Base-by-base conservation (phyloP, 2,797 vertebrate genomes). In the Diceros bicornis region DNA sequence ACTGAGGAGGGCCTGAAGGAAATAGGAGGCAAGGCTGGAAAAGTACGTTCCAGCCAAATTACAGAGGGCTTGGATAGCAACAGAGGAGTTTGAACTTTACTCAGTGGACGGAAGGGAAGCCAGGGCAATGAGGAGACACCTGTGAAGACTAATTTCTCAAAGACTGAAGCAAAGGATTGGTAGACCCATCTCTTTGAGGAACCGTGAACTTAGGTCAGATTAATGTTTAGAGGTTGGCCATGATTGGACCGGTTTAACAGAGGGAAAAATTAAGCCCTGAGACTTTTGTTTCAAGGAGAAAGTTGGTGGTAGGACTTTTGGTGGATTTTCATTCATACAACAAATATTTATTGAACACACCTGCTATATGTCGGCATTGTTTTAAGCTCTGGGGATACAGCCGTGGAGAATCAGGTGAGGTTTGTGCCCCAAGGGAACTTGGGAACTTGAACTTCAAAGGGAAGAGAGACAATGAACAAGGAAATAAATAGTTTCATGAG, bases 161-260 rank as follows among this genome's bases (percentile, higher is more conserved):
- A 93, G 71, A 17, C 25, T 83, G 44, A 94, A 78, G 18, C 37
- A 77, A 91, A 71, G 50, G 8, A 75, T 77, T 84, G 14, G 34
- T 68, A 81, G 68, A 61, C 57, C 44, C 27, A 25, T 90, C 50
- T 86, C 23, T 96, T 79, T 90, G 47, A 93, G 50, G 71, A 89
- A 84, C 32, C 61, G 0, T 29, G 34, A 85, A 62, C 25, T 69
- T 91, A 20, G 47, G 29, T 93, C 37, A 86, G 55, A 68, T 69
- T 50, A 85, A 1, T 17, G 8, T 78, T 95, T 86, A 21, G 37
- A 96, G 57, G 85, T 23, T 69, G 37, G 25, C 78, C 89, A 6
- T 50, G 47, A 95, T 66, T 61, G 85, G 34, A 52, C 59, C 47
- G 69, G 44, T 86, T 91, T 90, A 71, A 91, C 18, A 41, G 84